Conservation (phyloP, 2,888 invertebrate genomes). For the Lithophane ornitopus region DNA sequence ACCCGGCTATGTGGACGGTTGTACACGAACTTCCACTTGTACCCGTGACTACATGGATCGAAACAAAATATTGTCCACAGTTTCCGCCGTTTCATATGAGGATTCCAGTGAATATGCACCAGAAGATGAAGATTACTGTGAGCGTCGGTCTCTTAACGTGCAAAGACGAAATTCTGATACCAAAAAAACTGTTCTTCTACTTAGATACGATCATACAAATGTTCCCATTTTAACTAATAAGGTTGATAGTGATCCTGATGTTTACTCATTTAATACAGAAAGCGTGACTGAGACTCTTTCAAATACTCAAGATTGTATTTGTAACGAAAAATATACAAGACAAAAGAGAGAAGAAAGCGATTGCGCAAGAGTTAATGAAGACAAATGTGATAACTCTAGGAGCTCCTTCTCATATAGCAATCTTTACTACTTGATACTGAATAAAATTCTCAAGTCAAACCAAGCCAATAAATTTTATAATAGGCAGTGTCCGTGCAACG, state of each 20-base stretch:
- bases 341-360: slow-evolving; percentile 67
- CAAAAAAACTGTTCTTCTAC: slow-evolving; percentile 21
- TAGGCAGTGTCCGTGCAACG: slow-evolving; percentile 61
- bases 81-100: slow-evolving; percentile 36
- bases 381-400: slow-evolving; percentile 14
- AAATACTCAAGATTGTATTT: slow-evolving; percentile 62
- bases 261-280: background rate
- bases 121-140: slow-evolving; percentile 86
- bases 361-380: background rate
- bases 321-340: slow-evolving; percentile 64
- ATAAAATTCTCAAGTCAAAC: slow-evolving; percentile 48
- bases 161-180: slow-evolving; percentile 73
- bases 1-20: slow-evolving; percentile 85
- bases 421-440: slow-evolving; percentile 52
- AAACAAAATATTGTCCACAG: slow-evolving; percentile 76
- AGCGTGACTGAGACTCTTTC: slow-evolving; percentile 22
- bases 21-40: slow-evolving; percentile 86
- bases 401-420: slow-evolving; percentile 46
- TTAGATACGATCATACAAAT: slow-evolving; percentile 25
- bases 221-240: background rate
- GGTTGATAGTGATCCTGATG: background rate
- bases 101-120: slow-evolving; percentile 2
- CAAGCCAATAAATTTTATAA: slow-evolving; percentile 21
- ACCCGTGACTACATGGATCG: slow-evolving; percentile 83
- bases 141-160: slow-evolving; percentile 80